Conservation (phyloP, 2,113 vertebrate species). For the Rutilus rutilus region DNA sequence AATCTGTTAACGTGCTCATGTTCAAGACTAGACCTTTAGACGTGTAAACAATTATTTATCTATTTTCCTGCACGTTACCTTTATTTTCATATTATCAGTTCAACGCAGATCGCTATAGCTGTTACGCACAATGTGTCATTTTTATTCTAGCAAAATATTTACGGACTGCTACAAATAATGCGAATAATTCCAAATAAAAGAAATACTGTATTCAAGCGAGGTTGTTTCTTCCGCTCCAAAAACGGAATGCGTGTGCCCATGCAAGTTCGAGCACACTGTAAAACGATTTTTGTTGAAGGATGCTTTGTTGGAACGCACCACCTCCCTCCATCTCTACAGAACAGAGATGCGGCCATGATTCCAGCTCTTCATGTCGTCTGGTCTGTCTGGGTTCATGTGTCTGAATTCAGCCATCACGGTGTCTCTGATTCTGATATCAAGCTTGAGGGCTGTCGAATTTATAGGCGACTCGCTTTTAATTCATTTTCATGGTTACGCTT, state of each 20-base stretch:
- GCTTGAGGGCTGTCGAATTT: neutral
- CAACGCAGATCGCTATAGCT: neutral
- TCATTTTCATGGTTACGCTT: neutral
- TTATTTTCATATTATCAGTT: neutral
- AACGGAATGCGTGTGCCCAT: neutral
- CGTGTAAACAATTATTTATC: too few relatives aligned
- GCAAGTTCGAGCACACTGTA: constrained; percentile 1
- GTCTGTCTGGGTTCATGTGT: neutral
- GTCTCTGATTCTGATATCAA: neutral
- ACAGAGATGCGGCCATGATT: constrained; percentile 49
- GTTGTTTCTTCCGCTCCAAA: neutral
- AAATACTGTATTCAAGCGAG: neutral
- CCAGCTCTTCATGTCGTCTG: constrained; percentile 27
- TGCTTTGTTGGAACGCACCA: constrained; percentile 43
- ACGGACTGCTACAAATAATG: neutral
- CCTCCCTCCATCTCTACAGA: constrained; percentile 27
- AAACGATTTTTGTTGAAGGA: constrained; percentile 23
- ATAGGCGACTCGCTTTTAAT: neutral
- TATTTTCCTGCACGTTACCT: neutral
- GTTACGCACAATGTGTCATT: neutral
- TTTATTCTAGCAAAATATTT: neutral
- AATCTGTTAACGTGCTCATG: neutral
- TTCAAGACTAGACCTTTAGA: neutral
- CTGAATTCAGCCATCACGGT: constrained; percentile 7
- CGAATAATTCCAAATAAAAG: neutral